phyloP scores from a whole-genome alignment of 2,888 invertebrate genomes.

The Drosophila prostipennis region DNA sequence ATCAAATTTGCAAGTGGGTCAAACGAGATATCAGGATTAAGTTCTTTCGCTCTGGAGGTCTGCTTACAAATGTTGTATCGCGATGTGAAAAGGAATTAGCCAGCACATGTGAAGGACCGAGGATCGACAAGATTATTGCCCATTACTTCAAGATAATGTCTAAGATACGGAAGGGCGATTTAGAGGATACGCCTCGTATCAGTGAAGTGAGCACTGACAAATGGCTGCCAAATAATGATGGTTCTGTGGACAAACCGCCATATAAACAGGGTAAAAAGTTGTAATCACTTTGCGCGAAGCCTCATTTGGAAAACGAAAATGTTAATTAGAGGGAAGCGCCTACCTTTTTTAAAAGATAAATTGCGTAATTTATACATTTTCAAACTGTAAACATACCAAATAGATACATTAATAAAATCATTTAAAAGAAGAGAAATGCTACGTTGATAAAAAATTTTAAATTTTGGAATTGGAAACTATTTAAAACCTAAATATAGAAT shows the following conservation, averaged over 20 bases:
- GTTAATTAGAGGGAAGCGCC: background rate
- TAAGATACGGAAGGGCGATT: conserved; percentile 19
- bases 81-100: conserved; percentile 54
- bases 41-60: conserved; percentile 60
- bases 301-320: background rate
- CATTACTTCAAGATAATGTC: conserved; percentile 23
- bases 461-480: background rate
- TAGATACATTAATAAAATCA: background rate
- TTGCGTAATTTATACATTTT: background rate
- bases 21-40: conserved; percentile 58
- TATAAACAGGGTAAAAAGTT: background rate
- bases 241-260: background rate
- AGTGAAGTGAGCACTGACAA: background rate
- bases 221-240: background rate
- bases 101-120: conserved; percentile 26
- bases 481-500: too few relatives aligned
- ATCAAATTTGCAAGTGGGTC: conserved; percentile 69
- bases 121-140: conserved; percentile 52
- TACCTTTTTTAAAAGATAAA: background rate
- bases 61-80: conserved; percentile 56
- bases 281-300: background rate
- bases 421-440: background rate
- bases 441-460: too few relatives aligned
- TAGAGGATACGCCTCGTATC: background rate
- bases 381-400: background rate